Base-by-base conservation (phyloP, 37 sponge, comb jelly and placozoan species). In the Haliclona indistincta region DNA sequence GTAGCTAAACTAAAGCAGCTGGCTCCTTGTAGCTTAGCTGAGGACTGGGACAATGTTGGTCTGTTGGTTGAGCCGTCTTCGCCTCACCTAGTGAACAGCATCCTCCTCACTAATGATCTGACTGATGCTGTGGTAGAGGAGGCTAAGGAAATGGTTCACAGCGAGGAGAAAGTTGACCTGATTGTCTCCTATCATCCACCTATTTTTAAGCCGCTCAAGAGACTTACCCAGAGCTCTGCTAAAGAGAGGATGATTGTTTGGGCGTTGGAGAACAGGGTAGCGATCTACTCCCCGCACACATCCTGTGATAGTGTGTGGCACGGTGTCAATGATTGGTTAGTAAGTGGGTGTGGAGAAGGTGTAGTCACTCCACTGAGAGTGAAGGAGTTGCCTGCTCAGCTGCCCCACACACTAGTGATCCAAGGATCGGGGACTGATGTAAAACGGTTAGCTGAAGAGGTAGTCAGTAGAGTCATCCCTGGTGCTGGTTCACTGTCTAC, bases 211-310 rank as follows among this genome's bases (percentile, higher is more conserved):
- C 84, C 95, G 8, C 44, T 97, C 29, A 97, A 91, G 71, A 76
- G 80, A 17, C 74, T 97, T 22, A 94, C 92, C 11, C 83, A 89
- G 66, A 2, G 49, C 25, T 80, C 89, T 1, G 76, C 77, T 43
- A 97, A 97, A 43, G 90, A 94, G 69, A 82, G 95, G 63, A 88
- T 97, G n/a, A 60, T 97, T 10, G 44, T 97, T 32, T 75, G 80
- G 17, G 75, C 84, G 3, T 76, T 94, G 15, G 88, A 89, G 64
- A 54, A 67, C 0, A 58, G 84, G 4, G 71, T 97, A 4, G 90
- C 92, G 11, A 54, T 97, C 43, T 97, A 97, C 65, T 94, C 93
- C n/a, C 98, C 95, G 1, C 98, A 97, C 82, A 97, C 95, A 3
- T 78, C 89, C 7, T 74, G 74, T 51, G 98, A 97, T 54, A 68